These are phyloP conservation scores for Muscicapa adusta DNA, from an alignment of 2,113 vertebrate genomes.

Conservation along the genomic window DNA sequence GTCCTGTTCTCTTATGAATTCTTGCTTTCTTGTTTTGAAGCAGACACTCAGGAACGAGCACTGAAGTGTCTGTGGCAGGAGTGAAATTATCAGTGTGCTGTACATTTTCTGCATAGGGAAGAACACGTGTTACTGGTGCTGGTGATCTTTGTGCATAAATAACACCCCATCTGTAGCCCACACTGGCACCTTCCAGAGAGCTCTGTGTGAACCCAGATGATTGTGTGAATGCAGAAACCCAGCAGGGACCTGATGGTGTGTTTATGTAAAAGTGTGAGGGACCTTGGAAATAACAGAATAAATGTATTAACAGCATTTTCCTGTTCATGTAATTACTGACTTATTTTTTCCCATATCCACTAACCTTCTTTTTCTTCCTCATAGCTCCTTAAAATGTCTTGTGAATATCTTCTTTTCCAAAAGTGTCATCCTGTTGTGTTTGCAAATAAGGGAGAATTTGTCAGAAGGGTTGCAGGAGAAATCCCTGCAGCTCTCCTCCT, in stretches of 20 bases:
- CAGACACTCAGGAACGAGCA: neutral
- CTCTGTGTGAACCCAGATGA: neutral
- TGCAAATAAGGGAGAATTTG: neutral
- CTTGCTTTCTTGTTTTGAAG: neutral
- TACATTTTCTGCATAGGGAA: neutral
- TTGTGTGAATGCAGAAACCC: neutral
- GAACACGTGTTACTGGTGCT: rapidly evolving
- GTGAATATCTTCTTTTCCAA: neutral
- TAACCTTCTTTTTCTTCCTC: neutral
- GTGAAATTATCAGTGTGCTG: rapidly evolving
- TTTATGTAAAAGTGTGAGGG: neutral
- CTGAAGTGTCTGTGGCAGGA: neutral
- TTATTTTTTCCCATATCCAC: neutral
- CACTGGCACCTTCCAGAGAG: too few species aligned
- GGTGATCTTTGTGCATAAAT: rapidly evolving
- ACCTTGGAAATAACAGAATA: neutral
- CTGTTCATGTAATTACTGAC: neutral
- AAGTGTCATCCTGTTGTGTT: neutral
- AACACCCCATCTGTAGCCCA: rapidly evolving
- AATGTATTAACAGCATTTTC: neutral
- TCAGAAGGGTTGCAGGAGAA: neutral
- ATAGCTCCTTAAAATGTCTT: neutral
- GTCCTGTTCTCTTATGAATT: neutral
- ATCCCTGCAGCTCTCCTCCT: neutral
- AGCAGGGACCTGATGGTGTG: neutral